phyloP scores from a whole-genome alignment of 2,888 invertebrate genomes.

The Meiosimyza platycephala region DNA sequence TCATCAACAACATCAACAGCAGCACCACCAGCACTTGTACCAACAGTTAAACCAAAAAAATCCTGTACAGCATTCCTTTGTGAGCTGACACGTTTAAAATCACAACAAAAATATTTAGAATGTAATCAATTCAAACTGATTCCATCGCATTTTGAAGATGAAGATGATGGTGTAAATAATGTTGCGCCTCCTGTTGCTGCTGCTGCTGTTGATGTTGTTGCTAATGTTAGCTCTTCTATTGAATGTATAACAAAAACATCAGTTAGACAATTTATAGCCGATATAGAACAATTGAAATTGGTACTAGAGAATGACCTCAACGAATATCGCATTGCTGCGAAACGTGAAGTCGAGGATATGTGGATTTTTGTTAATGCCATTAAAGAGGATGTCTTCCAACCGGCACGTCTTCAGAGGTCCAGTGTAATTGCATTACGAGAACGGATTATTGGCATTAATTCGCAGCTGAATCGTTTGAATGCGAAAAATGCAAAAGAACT shows the following conservation, averaged over 20 bases:
- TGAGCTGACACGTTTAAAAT: conserved; percentile 64
- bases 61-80: conserved; percentile 60
- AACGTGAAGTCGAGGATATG: conserved; percentile 59
- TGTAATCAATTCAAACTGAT: conserved; percentile 63
- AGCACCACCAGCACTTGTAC: conserved; percentile 41
- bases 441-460: conserved; percentile 57
- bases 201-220: not conserved
- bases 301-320: conserved; percentile 52
- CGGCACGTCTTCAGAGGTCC: conserved; percentile 55
- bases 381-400: conserved; percentile 55
- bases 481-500: conserved; percentile 54
- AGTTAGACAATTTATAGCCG: conserved; percentile 49
- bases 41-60: conserved; percentile 40
- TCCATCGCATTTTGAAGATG: conserved; percentile 55
- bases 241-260: conserved; percentile 12
- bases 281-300: conserved; percentile 58
- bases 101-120: conserved; percentile 66
- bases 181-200: not conserved
- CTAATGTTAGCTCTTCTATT: not conserved
- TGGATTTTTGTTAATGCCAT: conserved; percentile 58
- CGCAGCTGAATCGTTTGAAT: conserved; percentile 55
- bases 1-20: conserved; percentile 27
- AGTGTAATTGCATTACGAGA: conserved; percentile 57
- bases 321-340: conserved; percentile 49
- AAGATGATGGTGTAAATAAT: not conserved